Evolutionary conservation across 2,888 invertebrate species (phyloP).

Genomic region (Dicranocentrus wangi): DNA sequence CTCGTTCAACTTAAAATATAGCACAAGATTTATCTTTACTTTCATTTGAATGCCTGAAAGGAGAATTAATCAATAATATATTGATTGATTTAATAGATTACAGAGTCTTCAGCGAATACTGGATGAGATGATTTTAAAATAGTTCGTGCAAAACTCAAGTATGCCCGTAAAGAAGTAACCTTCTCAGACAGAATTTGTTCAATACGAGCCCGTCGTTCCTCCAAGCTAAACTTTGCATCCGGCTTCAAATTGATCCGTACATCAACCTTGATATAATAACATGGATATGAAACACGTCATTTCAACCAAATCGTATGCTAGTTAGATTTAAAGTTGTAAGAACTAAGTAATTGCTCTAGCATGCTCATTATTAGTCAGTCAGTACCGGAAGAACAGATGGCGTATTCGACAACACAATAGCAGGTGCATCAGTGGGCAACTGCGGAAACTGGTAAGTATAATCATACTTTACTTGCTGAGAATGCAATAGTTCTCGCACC

Average conservation of each 20-base stretch:
- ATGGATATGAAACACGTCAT: background rate
- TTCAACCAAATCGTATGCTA: too few relatives aligned
- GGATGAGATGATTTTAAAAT: background rate
- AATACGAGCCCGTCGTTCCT: constrained; percentile 11
- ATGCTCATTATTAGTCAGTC: too few relatives aligned
- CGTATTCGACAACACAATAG: constrained; percentile 35
- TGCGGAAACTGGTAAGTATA: constrained; percentile 48
- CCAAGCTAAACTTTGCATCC: background rate
- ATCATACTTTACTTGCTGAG: constrained; percentile 53
- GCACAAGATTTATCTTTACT: too few relatives aligned
- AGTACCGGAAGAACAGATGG: constrained; percentile 39
- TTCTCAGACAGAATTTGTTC: constrained; percentile 30
- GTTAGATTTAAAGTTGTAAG: too few relatives aligned
- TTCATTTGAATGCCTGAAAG: background rate
- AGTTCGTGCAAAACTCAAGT: background rate
- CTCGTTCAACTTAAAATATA: constrained; percentile 2
- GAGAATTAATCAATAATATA: too few relatives aligned
- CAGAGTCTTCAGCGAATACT: constrained; percentile 16
- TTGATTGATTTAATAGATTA: background rate
- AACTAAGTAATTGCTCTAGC: too few relatives aligned
- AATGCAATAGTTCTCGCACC: constrained; percentile 28
- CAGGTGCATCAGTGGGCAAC: constrained; percentile 36
- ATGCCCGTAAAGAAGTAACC: background rate
- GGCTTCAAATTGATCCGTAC: constrained; percentile 8
- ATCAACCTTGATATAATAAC: constrained; percentile 36